Evolutionary conservation across 1,140 invertebrate genomes (phyloP).

Genomic region (Trichogramma pretiosum): DNA sequence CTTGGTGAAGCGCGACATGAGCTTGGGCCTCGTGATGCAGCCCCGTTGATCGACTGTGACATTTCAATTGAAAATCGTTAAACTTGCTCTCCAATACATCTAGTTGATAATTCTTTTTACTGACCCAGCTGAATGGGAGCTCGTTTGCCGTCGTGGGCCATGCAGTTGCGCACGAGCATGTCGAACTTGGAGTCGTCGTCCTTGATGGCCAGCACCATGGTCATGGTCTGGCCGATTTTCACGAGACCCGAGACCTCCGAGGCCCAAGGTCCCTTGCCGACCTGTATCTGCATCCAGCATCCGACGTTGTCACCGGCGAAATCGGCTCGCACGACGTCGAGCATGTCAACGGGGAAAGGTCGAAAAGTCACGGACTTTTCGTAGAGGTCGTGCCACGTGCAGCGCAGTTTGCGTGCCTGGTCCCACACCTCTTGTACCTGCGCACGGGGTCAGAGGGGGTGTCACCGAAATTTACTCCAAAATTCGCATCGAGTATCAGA

Average conservation of each 20-base stretch:
- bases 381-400: slow-evolving; percentile 93
- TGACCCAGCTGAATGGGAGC: slow-evolving; percentile 76
- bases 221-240: slow-evolving; percentile 94
- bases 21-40: slow-evolving; percentile 81
- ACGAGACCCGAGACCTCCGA: slow-evolving; percentile 89
- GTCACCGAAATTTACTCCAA: not conserved
- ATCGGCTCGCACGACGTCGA: slow-evolving; percentile 85
- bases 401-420: slow-evolving; percentile 82
- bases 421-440: slow-evolving; percentile 96
- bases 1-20: slow-evolving; percentile 90
- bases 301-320: slow-evolving; percentile 93
- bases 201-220: slow-evolving; percentile 92
- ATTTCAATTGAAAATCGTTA: not conserved
- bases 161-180: slow-evolving; percentile 89
- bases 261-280: slow-evolving; percentile 92
- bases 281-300: slow-evolving; percentile 92
- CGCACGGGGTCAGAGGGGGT: not conserved
- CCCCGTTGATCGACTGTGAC: slow-evolving; percentile 76
- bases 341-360: slow-evolving; percentile 91
- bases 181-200: slow-evolving; percentile 94
- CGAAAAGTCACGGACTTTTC: slow-evolving; percentile 91
- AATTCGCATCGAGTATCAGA: not conserved
- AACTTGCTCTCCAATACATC: not conserved
- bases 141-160: slow-evolving; percentile 87
- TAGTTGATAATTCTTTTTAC: not conserved